Base-by-base conservation (phyloP, 1,140 invertebrate genomes). In the Trichonephila clavipes region DNA sequence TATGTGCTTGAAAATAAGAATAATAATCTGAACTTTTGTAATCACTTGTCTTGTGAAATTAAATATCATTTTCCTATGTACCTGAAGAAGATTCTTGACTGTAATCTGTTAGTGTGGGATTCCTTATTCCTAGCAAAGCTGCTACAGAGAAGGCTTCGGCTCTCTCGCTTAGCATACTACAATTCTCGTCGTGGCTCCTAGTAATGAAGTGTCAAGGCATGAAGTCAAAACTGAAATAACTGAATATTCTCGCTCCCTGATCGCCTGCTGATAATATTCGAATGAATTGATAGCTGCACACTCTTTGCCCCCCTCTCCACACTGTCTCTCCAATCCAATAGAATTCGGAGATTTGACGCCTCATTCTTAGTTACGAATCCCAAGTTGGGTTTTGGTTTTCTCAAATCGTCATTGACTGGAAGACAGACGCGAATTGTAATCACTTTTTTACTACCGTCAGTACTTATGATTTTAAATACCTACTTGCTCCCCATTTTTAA, bases 121-220 rank as follows among this genome's bases (percentile, higher is more conserved):
- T 51, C 44, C 8, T 28, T 16, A 62, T 44, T 34, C 89, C 89
- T 8, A 90, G 24, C n/a, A 90, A 16, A 7, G 89, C 89, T n/a
- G 82, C 89, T 7, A 90, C 89, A 8, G 89, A 90, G 59, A 90
- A 90, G 12, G 89, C 89, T 19, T 19, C 58, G 3, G 89, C 89
- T 61, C 59, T 21, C 58, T 62, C 58, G 28, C 89, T 90, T 14
- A 90, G 88, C 19, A n/a, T 24, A 44, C 8, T 64, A 6, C 12
- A 34, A 14, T 88, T 82, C 34, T 82, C 77, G 44, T 44, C 77
- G 8, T 19, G 44, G 34, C 34, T 44, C 77, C 51, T 51, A 8
- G 34, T 82, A 40, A 82, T 44, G 16, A 82, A 8, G 44, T 51
- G 44, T 51, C 44, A 51, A 82, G 1, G 0, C 77, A 82, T 19